Evolutionary conservation across 2,888 invertebrate genomes (phyloP), one percentile per base, ranked within the genome.

Genomic region (Drosophila falleni): DNA sequence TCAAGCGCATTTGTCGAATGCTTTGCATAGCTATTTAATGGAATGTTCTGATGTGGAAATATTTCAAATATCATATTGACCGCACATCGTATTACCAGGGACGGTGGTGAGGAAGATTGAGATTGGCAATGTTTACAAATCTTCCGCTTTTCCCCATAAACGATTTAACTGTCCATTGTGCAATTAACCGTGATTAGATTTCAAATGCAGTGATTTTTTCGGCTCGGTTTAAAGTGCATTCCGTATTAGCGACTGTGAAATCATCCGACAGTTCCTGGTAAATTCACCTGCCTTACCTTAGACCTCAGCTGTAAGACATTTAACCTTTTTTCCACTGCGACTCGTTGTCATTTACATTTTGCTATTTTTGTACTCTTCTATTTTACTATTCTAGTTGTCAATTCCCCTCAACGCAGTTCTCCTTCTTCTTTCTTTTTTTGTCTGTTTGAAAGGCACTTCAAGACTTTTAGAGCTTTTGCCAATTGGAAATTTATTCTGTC

Each of bases 21-120:
- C 41, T 55, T 46, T 10, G 73, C 73, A 73, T 73, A 68, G 33
- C 47, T 73, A 51, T 60, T 61, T 26, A 26, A 5, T 16, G 61
- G 54, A 67, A 67, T 72, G 29, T 42, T 37, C 16, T 16, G 3
- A 11, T 10, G 5, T n/a, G 5, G 0, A 44, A 64, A 41, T 63
- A 54, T 59, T 46, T 59, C 29, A 11, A n/a, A 49, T 71, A 59
- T 71, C 59, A 37, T 50, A 51, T 71, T 41, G 16, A 44, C 44
- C 35, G 19, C 39, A 33, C 15, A 56, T 50, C 49, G 49, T n/a
- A 10, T 65, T 41, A n/a, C 16, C 19, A 19, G 63, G 33, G 11
- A 31, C 8, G 1, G 19, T 26, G 29, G 0, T 49, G 10, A 6
- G 15, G 11, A 23, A 5, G 6, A 13, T 49, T 33, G 5, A 5